Evolutionary conservation across 2,797 vertebrate genomes (phyloP).

Genomic region (Pangasius macronema): DNA sequence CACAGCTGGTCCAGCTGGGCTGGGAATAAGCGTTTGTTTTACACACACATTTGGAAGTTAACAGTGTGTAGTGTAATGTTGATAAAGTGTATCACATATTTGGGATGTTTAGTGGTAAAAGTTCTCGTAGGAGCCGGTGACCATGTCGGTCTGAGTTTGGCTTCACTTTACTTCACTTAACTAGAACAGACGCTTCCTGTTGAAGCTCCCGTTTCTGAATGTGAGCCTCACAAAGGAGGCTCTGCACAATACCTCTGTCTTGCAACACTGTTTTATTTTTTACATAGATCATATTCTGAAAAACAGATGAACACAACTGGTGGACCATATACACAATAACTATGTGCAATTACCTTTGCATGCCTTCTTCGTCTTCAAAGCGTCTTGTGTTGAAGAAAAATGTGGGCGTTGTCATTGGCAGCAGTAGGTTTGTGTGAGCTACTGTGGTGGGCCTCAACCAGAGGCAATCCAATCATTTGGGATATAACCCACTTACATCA

Average conservation of each 20-base stretch:
- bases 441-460: slow-evolving; percentile 30
- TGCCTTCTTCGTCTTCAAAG: not conserved
- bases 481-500: not conserved
- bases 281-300: not conserved
- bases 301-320: not conserved
- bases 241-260: not conserved
- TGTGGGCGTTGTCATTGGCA: slow-evolving; percentile 47
- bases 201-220: slow-evolving; percentile 12
- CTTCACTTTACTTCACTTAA: slow-evolving; percentile 28
- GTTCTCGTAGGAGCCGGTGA: not conserved
- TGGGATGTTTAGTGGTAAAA: not conserved
- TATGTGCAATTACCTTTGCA: slow-evolving; percentile 10
- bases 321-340: not conserved
- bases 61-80: not conserved
- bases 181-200: slow-evolving; percentile 45
- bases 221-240: slow-evolving; percentile 12
- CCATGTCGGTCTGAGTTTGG: slow-evolving; percentile 22
- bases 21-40: not conserved
- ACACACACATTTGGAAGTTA: not conserved
- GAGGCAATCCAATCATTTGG: not conserved
- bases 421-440: not conserved
- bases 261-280: not conserved
- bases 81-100: not conserved
- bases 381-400: slow-evolving; percentile 35
- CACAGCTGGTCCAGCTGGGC: not conserved